Evolutionary conservation across 2,797 vertebrate genomes (phyloP), one percentile per base, ranked within the genome.

Genomic region (Leptodactylus fallax): DNA sequence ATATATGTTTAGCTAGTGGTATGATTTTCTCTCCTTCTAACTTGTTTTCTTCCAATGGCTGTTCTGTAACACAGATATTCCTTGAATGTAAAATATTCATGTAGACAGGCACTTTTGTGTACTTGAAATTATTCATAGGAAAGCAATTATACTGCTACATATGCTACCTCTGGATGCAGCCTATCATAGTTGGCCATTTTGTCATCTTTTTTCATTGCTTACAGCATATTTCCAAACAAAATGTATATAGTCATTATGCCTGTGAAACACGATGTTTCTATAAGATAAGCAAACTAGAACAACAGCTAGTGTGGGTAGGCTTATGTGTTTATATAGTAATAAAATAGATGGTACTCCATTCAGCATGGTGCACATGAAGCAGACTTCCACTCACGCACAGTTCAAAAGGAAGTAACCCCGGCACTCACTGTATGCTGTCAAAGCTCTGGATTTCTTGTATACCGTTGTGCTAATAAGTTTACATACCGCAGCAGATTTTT

Each of bases 61-160:
- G 47, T 79, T 79, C 74, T 60, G 53, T 84, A 58, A 79, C 21
- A 63, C 80, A 84, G 81, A 79, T 79, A 65, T 65, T 84, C 77
- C 79, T 19, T 79, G 79, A 83, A 69, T 79, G 19, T 83, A 79
- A 84, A 79, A 88, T 88, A 88, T 84, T 69, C 74, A 84, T 83
- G 63, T 17, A 69, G 49, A 13, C 74, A 87, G 60, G 58, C 86
- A 87, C 86, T 81, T 81, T 79, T 76, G 79, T 63, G 69, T 74
- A 67, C 79, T 77, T 87, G 79, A 87, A 87, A 87, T 87, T 87
- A 87, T 87, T 82, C 86, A 87, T 60, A 78, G 47, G 63, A 81
- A 87, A 65, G 80, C 86, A 87, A 87, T 87, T 87, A 87, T 74
- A 58, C 71, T 61, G 71, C 71, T 67, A 83, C 86, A 87, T 77